phyloP scores from a whole-genome alignment of 2,797 vertebrate genomes.

The Microchirus variegatus region DNA sequence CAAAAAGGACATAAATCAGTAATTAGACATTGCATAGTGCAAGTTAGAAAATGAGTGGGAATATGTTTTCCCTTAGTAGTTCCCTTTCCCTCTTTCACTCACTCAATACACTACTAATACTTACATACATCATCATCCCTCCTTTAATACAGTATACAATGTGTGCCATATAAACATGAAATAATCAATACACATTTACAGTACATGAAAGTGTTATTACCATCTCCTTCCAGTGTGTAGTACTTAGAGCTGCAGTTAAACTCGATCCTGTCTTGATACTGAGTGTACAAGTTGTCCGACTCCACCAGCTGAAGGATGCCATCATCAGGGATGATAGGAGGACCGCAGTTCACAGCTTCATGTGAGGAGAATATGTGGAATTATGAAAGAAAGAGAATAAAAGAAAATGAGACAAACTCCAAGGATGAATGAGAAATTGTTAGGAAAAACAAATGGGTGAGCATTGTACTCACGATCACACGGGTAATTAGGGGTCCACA shows the following conservation, averaged over 20 bases:
- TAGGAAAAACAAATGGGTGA: not conserved
- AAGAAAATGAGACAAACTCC: not conserved
- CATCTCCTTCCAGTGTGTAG: conserved; percentile 80
- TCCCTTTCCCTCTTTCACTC: too few species aligned
- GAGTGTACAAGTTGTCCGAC: conserved; percentile 44
- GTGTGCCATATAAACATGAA: too few species aligned
- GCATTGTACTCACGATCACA: conserved; percentile 73
- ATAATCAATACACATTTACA: too few species aligned
- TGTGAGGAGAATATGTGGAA: not conserved
- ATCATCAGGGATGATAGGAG: conserved; percentile 65
- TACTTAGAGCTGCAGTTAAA: conserved; percentile 83
- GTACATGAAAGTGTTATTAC: conserved; percentile 18
- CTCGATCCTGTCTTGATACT: conserved; percentile 71
- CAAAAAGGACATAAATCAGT: not conserved
- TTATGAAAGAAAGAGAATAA: not conserved
- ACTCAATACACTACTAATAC: too few species aligned
- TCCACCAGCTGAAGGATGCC: conserved; percentile 51
- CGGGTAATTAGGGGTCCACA: conserved; percentile 61
- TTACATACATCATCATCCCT: too few species aligned
- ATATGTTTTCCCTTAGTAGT: not conserved
- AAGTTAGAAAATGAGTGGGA: not conserved
- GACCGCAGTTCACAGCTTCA: conserved; percentile 87
- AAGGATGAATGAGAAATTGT: not conserved
- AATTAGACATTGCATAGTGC: not conserved
- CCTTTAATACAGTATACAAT: too few species aligned